Base-by-base conservation (phyloP, 1,140 invertebrate genomes). In the Nymphalis io region DNA sequence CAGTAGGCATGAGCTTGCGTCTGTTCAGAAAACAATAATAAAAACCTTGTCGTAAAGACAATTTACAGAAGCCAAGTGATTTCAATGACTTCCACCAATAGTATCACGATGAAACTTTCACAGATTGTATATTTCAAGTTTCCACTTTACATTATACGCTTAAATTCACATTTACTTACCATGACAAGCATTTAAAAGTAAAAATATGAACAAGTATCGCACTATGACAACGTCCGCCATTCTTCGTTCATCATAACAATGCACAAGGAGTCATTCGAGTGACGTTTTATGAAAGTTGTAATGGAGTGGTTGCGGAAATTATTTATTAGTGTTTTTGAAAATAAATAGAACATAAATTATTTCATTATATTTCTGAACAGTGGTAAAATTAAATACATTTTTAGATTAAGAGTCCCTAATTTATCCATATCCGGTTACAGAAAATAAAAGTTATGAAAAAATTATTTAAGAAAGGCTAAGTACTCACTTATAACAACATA, bases 161-260 rank as follows among this genome's bases (percentile, higher is more conserved):
- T 68, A 42, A 68, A 67, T 38, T 48, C 57, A 73, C 55, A 65
- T 74, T 75, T 74, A 81, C 83, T 83, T 66, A 91, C 90, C 89
- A 80, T 82, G 78, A 74, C 85, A 83, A 74, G 75, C 75, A 81
- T 88, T 90, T 87, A 91, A 86, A 75, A 91, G 74, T 82, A 91
- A 89, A 90, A 92, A 86, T 79, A 80, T 89, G 84, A 90, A 89
- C 82, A 92, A 83, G 84, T 86, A 92, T 87, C 82, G 74, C 78
- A 90, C 80, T 81, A 85, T 88, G 84, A 88, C 89, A 90, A 82
- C 79, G 90, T 91, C 89, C 89, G 90, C 89, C 90, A 92, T 92
- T 90, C 87, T 91, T 85, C 78, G 73, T 87, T 87, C 89, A 92
- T 88, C 88, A 91, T 91, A 92, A 92, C 89, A 92, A 91, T 85